Conservation (phyloP, 2,888 invertebrate species). For the Caenorhabditis japonica region DNA sequence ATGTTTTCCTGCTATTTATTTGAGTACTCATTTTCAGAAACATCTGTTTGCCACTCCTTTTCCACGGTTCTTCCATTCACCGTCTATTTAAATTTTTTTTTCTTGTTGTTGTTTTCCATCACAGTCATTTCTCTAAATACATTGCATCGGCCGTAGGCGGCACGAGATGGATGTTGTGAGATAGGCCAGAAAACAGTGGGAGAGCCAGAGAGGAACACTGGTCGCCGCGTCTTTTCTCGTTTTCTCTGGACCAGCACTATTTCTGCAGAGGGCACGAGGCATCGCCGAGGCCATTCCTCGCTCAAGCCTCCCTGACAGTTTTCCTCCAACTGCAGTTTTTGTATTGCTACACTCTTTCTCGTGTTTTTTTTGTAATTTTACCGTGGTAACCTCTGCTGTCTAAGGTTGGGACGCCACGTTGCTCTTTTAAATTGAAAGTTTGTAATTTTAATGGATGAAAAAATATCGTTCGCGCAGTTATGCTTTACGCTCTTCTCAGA, state of each 20-base stretch:
- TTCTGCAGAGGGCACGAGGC: constrained; percentile 32
- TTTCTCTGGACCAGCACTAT: constrained; percentile 41
- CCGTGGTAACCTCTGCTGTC: too few relatives aligned
- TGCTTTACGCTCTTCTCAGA: constrained; percentile 31
- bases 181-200: constrained; percentile 30
- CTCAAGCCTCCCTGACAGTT: constrained; percentile 36
- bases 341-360: constrained; percentile 26
- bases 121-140: constrained; percentile 11
- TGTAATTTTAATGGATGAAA: not conserved
- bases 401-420: constrained; percentile 6
- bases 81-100: too few relatives aligned
- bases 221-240: constrained; percentile 18
- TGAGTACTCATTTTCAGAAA: not conserved
- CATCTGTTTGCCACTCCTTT: too few relatives aligned
- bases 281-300: constrained; percentile 40
- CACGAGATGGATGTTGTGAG: constrained; percentile 37
- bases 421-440: not conserved
- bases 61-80: too few relatives aligned
- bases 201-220: constrained; percentile 33
- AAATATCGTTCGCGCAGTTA: constrained; percentile 2
- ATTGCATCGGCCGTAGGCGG: constrained; percentile 13
- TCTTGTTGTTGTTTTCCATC: constrained; percentile 21
- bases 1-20: not conserved
- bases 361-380: constrained; percentile 2
- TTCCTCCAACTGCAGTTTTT: constrained; percentile 18